Percentiles rank a stretch among this genome's conserved stretches.
Evolutionary conservation across 2,113 vertebrate genomes (phyloP).

Genomic region (Stegostoma tigrinum): DNA sequence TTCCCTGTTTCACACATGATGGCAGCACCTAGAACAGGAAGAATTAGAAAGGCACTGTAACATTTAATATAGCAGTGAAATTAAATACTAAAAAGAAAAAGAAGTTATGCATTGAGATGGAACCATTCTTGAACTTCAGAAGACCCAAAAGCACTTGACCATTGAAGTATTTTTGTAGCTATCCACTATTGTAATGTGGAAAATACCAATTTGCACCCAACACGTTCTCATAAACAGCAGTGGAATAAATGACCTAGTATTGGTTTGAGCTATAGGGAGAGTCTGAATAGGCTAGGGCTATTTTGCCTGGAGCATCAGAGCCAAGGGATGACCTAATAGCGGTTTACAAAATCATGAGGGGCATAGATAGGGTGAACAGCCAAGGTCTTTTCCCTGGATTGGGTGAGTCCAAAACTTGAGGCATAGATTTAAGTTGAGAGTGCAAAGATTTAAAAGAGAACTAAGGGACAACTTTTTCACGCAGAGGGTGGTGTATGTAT

Average conservation of each 20-base stretch:
- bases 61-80: background rate
- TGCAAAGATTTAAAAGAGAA: too few relatives aligned
- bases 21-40: background rate
- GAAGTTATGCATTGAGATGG: background rate
- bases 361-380: too few relatives aligned
- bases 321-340: too few relatives aligned
- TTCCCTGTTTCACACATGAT: constrained; percentile 47
- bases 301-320: too few relatives aligned
- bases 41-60: background rate
- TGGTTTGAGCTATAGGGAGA: background rate
- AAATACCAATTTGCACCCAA: background rate
- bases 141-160: background rate
- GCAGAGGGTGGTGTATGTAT: too few relatives aligned
- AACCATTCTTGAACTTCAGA: background rate
- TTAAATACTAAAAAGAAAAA: background rate
- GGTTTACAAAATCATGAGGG: too few relatives aligned
- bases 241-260: background rate
- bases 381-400: too few relatives aligned
- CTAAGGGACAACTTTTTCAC: too few relatives aligned
- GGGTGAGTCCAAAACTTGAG: too few relatives aligned
- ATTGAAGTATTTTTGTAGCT: background rate
- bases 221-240: background rate
- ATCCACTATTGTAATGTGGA: background rate
- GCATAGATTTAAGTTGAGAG: too few relatives aligned
- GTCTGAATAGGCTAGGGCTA: too few relatives aligned